Evolutionary conservation across 2,113 vertebrate genomes (phyloP).

Genomic region (Corvus moneduloides): DNA sequence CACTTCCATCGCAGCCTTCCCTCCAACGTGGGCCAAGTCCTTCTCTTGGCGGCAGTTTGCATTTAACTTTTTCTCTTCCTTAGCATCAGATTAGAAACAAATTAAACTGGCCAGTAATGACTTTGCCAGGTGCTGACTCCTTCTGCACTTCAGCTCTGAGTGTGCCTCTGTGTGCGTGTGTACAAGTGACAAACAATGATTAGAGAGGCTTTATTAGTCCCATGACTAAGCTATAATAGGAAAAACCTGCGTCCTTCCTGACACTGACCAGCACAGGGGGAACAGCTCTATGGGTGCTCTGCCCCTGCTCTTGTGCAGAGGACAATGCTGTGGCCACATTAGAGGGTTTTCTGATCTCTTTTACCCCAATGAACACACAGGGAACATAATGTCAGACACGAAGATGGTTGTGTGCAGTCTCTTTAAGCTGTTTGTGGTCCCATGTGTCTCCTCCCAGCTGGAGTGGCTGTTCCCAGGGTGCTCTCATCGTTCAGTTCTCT

Average conservation of each 20-base stretch:
- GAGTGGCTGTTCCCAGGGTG: not conserved
- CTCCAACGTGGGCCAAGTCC: not conserved
- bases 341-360: not conserved
- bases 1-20: not conserved
- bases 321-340: not conserved
- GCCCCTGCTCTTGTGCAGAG: not conserved
- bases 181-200: not conserved
- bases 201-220: slow-evolving; percentile 46
- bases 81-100: not conserved
- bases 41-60: not conserved
- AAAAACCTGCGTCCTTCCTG: slow-evolving; percentile 31
- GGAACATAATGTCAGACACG: accelerated
- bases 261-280: not conserved
- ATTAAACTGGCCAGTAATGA: not conserved
- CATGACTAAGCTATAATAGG: slow-evolving; percentile 3
- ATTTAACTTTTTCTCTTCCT: not conserved
- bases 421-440: not conserved
- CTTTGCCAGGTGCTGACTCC: slow-evolving; percentile 29
- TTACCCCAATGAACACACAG: not conserved
- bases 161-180: not conserved
- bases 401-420: not conserved
- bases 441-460: not conserved
- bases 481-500: not conserved
- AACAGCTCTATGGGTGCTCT: not conserved
- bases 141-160: not conserved